Base-by-base conservation (phyloP, 2,888 invertebrate species). In the Agrotis puta region DNA sequence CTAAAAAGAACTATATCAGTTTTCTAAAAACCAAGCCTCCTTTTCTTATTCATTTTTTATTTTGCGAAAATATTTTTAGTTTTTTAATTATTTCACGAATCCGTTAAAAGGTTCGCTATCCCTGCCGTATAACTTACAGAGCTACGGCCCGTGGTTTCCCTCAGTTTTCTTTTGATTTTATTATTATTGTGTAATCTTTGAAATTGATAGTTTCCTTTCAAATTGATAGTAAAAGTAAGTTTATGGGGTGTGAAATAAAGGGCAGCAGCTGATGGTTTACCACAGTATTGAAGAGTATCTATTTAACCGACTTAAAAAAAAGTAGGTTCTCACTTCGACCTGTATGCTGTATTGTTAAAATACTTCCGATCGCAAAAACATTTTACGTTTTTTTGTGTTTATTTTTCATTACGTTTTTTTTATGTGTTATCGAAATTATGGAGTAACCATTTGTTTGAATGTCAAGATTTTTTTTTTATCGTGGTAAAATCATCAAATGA, bases 161-260 rank as follows among this genome's bases (percentile, higher is more conserved):
- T 79, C 9, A 81, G 81, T 84, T 82, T 82, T 84, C 84, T 84
- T 84, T 84, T 72, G 39, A 24, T 43, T 77, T 77, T 59, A 68
- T 59, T 70, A 57, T 22, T 20, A 54, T 79, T 82, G 74, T 65
- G 68, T 74, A 81, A 77, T 54, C 11, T 59, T 39, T 33, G 18
- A 51, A 63, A 66, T 51, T 56, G 7, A 64, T 59, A 53, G 48
- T 80, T 76, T 82, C 69, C 69, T 64, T 83, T 74, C 16, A 48
- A 50, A 71, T 70, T 70, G 61, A 69, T 57, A 64, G 76, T 65
- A 73, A 71, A 67, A 82, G 72, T 70, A 20, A 51, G 16, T 66
- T 66, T 68, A 61, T 81, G 43, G 63, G 45, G 53, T 70, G 59
- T 70, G 39, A 72, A 73, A 58, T 39, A 4, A 58, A 51, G 47